Percentiles rank a stretch among this genome's conserved stretches.
phyloP scores from a whole-genome alignment of 2,797 vertebrate genomes.

The Astyanax mexicanus region DNA sequence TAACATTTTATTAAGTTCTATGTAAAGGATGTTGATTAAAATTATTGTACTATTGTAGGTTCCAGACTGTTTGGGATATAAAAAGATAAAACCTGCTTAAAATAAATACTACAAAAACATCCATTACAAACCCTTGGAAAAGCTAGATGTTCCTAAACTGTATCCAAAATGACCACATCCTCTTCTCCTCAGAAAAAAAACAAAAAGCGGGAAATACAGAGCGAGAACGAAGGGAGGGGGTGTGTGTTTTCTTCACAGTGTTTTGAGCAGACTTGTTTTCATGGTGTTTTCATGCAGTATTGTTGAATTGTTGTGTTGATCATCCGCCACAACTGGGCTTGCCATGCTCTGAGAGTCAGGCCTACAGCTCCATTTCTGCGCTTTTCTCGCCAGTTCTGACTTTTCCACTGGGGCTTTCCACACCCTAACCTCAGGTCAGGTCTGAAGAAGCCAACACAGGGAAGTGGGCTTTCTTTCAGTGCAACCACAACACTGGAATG shows the following conservation, averaged over 20 bases:
- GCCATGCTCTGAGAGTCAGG: not conserved
- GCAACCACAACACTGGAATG: constrained; percentile 7
- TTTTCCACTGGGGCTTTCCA: constrained; percentile 25
- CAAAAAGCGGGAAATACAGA: constrained; percentile 1
- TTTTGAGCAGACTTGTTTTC: constrained; percentile 16
- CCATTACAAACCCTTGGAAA: too few species aligned
- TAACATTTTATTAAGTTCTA: too few species aligned
- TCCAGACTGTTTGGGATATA: too few species aligned
- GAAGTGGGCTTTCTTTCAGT: not conserved
- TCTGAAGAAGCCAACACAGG: not conserved
- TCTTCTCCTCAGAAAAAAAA: not conserved
- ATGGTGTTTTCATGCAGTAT: not conserved
- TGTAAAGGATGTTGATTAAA: too few species aligned
- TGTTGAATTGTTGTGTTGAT: not conserved
- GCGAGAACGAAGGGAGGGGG: not conserved
- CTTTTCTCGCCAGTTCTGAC: not conserved
- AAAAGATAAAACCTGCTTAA: too few species aligned
- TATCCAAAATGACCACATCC: not conserved
- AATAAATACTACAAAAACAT: too few species aligned
- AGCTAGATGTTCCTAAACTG: not conserved
- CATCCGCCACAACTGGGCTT: not conserved
- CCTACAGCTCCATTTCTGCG: not conserved
- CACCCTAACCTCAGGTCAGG: constrained; percentile 28
- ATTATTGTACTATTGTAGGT: too few species aligned
- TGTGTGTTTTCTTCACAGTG: not conserved